Evolutionary conservation across 2,797 vertebrate species (phyloP), one percentile per base, ranked within the genome.

Genomic region (Rhyacichthys aspro): DNA sequence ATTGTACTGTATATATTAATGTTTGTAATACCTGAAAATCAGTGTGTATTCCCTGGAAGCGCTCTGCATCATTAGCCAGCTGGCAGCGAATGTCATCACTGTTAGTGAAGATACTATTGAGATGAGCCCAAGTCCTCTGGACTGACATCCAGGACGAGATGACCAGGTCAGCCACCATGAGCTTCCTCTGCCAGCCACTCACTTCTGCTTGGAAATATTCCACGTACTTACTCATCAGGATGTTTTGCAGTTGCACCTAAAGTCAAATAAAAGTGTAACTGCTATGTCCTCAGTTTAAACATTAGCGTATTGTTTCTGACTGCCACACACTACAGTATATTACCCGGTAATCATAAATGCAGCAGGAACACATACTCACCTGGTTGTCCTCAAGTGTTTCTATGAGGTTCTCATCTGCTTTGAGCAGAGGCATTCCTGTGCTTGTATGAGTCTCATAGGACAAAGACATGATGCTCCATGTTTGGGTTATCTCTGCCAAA

Each of bases 61-160:
- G 86, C 60, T 91, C 84, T 0, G 93, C 91, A 8, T 94, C 94
- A 9, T 88, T 87, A 53, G 94, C 90, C 78, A 95, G 88, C 82
- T 95, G 94, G 67, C 84, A 90, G 63, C 93, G 88, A 49, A 94
- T 95, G 82, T 95, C 94, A 9, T 93, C 90, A 49, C 93, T 94
- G 81, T 93, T 94, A 41, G 90, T 93, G 73, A 95, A 95, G 85
- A 95, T 95, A 84, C 92, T 93, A 76, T 94, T 93, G 32, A 95
- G 91, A 76, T 94, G 94, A 37, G 92, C 92, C 94, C 93, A 94
- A 6, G 94, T 95, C 67, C 88, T 92, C 81, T 95, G 93, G 44
- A 94, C 92, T n/a, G 85, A 91, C 88, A 94, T 87, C 92, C 94
- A 94, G 9, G 91, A 84, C 9, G 90, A 91, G 83, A 94, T 94